Evolutionary conservation across 1,140 invertebrate species (phyloP), one percentile per base, ranked within the genome.

Genomic region (Drosophila auraria): DNA sequence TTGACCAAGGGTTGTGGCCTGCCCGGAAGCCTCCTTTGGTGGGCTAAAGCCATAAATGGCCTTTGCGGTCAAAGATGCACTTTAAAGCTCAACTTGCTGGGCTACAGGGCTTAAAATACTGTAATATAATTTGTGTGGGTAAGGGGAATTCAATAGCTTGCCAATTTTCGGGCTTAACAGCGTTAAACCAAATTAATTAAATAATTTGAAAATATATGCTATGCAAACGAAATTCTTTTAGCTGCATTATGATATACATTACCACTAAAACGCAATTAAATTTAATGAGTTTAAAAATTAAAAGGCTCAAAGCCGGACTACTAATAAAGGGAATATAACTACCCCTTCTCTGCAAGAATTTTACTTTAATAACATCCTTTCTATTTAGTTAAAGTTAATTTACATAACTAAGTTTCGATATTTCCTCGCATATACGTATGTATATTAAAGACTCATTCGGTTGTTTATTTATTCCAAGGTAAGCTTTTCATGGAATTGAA

Each of bases 41-140:
- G 33, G 53, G 7, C 17, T 1, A 56, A 56, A 56, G 33, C 53
- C 53, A 38, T 56, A 56, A 56, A 56, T 56, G 53, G 53, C 53
- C 53, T 56, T 56, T 56, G 53, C 20, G 53, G 53, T 38, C 53
- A 56, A 56, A 56, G 20, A 30, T 40, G 20, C 42, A 56, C 50
- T 74, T 75, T 42, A 74, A 56, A 63, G 49, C 57, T 40, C 33
- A 62, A 54, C 33, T 14, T 5, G 33, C 14, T 25, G 15, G 23
- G 14, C 20, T 27, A 12, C 25, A 17, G 44, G 9, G 14, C 14
- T 40, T 49, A 20, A 27, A 68, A 14, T 42, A n/a, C n/a, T 33
- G 5, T 23, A 59, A 51, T 27, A 53, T 14, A 51, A 53, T 72
- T 60, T 53, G 54, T 47, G 42, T 45, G 27, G 38, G n/a, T 20